Evolutionary conservation across 2,888 invertebrate genomes (phyloP), one percentile per base, ranked within the genome.

Genomic region (Eumacrocentrus americanus): DNA sequence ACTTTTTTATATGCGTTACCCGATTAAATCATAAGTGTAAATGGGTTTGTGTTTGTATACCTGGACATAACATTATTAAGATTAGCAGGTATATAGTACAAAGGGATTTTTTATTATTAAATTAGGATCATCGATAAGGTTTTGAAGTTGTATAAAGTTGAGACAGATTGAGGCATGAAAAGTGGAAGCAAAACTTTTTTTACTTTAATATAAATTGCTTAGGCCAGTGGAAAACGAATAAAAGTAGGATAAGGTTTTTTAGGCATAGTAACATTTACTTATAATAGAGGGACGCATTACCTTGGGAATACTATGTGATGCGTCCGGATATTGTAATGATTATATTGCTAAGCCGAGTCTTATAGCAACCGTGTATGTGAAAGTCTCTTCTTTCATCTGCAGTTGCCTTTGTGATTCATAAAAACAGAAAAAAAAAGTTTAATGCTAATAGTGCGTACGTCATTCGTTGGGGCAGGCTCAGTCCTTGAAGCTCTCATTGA

Each of bases 1-100:
- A 76, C 70, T 76, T 78, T 77, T 54, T 47, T 14, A 47, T 18
- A 77, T 73, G 77, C 73, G 73, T 74, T 73, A 70, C 72, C 70
- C 72, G 72, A 73, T 71, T 74, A 70, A 46, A 59, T 25, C 9
- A 71, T 67, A 68, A 69, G 67, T 73, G 72, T 75, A 62, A 67
- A 75, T 74, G 72, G 72, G 67, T 71, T 70, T 69, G 67, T 72
- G 69, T 70, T 68, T 68, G 70, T 72, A 73, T 73, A 75, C 72
- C 70, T 72, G 72, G 72, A 54, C 66, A 50, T 48, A 18, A 50
- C 40, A 51, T 38, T 42, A 35, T 16, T 58, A 51, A 42, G 40
- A 22, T 16, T 37, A 42, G 34, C 59, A 59, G 48, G 25, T 54
- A 44, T 18, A 53, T 46, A 54, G 59, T 59, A 59, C 59, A 59